These are phyloP conservation scores for Podarcis raffonei DNA, from an alignment of 2,113 vertebrate species.

Conservation along the genomic window DNA sequence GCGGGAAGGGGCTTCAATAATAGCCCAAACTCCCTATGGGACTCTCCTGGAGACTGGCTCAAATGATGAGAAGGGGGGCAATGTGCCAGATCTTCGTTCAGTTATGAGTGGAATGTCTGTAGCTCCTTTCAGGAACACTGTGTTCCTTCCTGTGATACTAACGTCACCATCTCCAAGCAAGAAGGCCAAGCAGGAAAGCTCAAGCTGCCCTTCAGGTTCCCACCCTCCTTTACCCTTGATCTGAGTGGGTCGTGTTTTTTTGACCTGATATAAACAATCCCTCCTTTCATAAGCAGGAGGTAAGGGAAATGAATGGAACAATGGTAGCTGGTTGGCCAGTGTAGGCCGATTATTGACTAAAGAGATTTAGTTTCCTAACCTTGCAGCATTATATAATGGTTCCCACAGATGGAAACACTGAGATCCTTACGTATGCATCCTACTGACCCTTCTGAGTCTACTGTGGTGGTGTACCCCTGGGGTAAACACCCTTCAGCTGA, in stretches of 20 bases:
- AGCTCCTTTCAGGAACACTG: slow-evolving; percentile 64
- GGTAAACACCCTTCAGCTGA: background rate
- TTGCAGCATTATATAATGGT: slow-evolving; percentile 4
- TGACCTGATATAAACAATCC: slow-evolving; percentile 9
- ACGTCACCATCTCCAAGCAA: slow-evolving; percentile 36
- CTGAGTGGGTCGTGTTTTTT: background rate
- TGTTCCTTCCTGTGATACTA: slow-evolving; percentile 66
- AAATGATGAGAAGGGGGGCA: background rate
- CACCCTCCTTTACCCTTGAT: background rate
- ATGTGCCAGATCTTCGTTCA: background rate
- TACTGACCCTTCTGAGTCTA: background rate
- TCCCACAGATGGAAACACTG: background rate
- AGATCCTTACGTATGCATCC: background rate
- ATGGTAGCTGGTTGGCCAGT: background rate
- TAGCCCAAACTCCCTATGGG: background rate
- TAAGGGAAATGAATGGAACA: accelerated
- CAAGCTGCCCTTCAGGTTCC: slow-evolving; percentile 12
- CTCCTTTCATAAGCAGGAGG: accelerated
- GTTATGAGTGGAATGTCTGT: slow-evolving; percentile 72
- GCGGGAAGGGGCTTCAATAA: slow-evolving; percentile 48
- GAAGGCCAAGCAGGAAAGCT: slow-evolving; percentile 49
- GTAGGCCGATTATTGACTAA: slow-evolving; percentile 2
- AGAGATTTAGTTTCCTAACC: slow-evolving; percentile 20
- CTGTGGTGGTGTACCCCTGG: accelerated
- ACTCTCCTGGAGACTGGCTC: slow-evolving; percentile 30